phyloP scores from a whole-genome alignment of 2,797 vertebrate species.

The Sebastes melanostomus region DNA sequence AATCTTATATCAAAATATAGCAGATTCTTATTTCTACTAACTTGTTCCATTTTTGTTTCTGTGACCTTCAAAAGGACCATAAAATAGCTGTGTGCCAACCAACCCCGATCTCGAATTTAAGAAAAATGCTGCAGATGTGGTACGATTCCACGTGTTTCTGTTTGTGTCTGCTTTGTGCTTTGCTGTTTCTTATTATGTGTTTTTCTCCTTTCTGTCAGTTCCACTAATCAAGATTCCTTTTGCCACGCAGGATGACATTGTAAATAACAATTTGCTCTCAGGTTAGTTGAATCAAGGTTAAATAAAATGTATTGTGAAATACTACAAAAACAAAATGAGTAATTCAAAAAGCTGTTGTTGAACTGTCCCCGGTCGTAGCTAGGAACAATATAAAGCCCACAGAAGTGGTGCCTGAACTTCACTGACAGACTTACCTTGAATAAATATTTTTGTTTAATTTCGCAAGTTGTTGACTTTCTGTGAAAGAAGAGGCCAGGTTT shows the following conservation, averaged over 20 bases:
- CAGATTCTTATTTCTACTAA: too few relatives aligned
- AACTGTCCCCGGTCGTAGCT: background rate
- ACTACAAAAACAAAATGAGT: background rate
- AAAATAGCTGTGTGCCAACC: too few relatives aligned
- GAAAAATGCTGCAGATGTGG: background rate
- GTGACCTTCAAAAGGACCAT: too few relatives aligned
- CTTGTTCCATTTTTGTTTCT: too few relatives aligned
- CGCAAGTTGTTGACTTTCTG: background rate
- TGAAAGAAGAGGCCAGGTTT: background rate
- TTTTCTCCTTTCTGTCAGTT: background rate
- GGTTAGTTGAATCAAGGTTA: constrained; percentile 15
- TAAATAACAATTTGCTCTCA: background rate
- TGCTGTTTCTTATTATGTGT: background rate
- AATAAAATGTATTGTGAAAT: constrained; percentile 5
- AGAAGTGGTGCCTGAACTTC: background rate
- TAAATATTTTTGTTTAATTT: background rate
- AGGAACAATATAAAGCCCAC: background rate
- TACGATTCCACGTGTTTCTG: background rate
- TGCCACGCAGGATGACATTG: background rate
- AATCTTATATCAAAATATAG: too few relatives aligned
- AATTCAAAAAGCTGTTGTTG: background rate
- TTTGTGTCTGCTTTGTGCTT: background rate
- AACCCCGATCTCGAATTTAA: background rate
- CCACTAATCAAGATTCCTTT: background rate
- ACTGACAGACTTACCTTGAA: background rate